Conservation (phyloP, 2,113 vertebrate species). For the Melanerpes aurifrons region DNA sequence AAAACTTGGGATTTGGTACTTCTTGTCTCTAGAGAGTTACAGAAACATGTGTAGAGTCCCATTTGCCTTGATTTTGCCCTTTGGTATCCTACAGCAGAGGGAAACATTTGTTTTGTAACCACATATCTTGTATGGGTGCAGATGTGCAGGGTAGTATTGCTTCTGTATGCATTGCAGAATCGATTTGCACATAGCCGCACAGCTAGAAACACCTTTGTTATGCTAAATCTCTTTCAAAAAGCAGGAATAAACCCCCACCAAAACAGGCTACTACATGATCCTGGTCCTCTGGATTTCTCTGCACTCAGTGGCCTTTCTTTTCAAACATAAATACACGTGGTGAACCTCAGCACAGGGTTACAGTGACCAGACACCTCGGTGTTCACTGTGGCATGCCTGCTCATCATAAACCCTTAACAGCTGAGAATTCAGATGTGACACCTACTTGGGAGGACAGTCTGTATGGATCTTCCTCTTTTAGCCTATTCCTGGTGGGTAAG, state of each 20-base stretch:
- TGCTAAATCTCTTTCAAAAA: not conserved
- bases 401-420: constrained; percentile 44
- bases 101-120: not conserved
- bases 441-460: constrained; percentile 47
- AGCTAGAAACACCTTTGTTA: not conserved
- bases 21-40: not conserved
- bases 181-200: not conserved
- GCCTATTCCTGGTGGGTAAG: not conserved
- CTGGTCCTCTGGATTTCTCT: not conserved
- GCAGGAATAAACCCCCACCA: not conserved
- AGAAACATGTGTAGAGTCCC: not conserved
- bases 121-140: not conserved
- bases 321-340: not conserved
- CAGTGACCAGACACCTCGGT: not conserved
- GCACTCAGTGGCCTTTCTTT: not conserved
- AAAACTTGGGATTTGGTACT: not conserved
- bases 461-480: not conserved
- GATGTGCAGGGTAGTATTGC: not conserved
- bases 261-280: not conserved
- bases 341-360: not conserved
- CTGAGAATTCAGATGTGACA: constrained; percentile 11
- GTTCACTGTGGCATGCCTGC: not conserved
- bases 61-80: not conserved
- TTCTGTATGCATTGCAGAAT: not conserved
- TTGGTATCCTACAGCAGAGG: not conserved